Percentiles rank a stretch among this genome's conserved stretches.
These are phyloP conservation scores for Aurelia sp. DNA, from an alignment of 30 jellyfish, hydroid and myxozoan species.

Conservation along the genomic window DNA sequence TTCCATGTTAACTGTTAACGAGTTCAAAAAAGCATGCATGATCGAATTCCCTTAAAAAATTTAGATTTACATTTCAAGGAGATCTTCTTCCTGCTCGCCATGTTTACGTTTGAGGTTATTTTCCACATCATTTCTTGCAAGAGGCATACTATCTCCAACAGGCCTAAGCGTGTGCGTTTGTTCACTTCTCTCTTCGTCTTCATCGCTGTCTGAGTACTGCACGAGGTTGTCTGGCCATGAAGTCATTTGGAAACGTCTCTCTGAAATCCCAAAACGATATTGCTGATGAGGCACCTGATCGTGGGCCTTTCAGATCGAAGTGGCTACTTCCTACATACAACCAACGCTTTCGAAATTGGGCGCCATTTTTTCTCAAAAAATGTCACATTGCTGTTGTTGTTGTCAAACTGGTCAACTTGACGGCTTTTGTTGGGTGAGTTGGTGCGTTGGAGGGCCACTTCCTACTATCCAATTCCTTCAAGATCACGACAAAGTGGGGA, in stretches of 20 bases:
- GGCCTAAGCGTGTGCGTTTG: neutral
- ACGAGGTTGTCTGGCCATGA: neutral
- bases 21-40: too few relatives aligned
- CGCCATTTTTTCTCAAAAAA: neutral
- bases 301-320: neutral
- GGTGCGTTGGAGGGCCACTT: too few relatives aligned
- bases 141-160: neutral
- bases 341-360: too few relatives aligned
- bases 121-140: neutral
- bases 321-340: neutral
- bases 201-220: constrained; percentile 57
- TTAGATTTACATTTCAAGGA: neutral
- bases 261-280: neutral
- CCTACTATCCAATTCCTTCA: too few relatives aligned
- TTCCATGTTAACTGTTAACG: too few relatives aligned
- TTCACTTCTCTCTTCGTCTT: neutral
- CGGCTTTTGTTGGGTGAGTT: too few relatives aligned
- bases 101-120: neutral
- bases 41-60: neutral
- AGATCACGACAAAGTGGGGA: too few relatives aligned
- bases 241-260: neutral
- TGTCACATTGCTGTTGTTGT: neutral
- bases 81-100: neutral
- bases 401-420: neutral
- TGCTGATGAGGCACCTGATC: neutral